Percentiles rank a stretch among this genome's conserved stretches.
Conservation (phyloP, 1,140 invertebrate genomes). For the Ylistrum balloti region DNA sequence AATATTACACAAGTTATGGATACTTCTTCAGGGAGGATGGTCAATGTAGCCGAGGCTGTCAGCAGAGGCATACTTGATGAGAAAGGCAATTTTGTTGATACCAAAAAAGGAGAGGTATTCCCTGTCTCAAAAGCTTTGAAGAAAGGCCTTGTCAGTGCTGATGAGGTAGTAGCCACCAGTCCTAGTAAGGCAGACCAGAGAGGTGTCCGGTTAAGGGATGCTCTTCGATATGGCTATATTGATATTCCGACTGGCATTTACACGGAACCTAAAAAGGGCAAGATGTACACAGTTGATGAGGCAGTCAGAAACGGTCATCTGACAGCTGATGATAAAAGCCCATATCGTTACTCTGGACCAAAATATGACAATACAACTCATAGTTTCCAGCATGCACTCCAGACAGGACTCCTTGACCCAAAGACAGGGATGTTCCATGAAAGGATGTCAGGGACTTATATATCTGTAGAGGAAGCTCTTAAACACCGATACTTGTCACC, state of each 20-base stretch:
- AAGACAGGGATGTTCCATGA: slow-evolving; percentile 86
- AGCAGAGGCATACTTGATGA: slow-evolving; percentile 79
- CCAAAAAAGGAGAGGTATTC: slow-evolving; percentile 89
- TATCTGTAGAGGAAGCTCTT: slow-evolving; percentile 89
- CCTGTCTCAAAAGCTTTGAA: slow-evolving; percentile 90
- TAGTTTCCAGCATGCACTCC: slow-evolving; percentile 75
- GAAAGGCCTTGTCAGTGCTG: slow-evolving; percentile 90
- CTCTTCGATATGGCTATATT: slow-evolving; percentile 90
- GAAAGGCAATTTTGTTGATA: slow-evolving; percentile 86
- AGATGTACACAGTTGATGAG: slow-evolving; percentile 88
- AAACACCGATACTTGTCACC: slow-evolving; percentile 74
- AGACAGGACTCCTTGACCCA: slow-evolving; percentile 73
- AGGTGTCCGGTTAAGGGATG: slow-evolving; percentile 90
- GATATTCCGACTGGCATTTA: slow-evolving; percentile 90
- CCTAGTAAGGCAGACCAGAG: slow-evolving; percentile 43
- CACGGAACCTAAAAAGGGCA: slow-evolving; percentile 89
- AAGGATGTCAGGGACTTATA: slow-evolving; percentile 89
- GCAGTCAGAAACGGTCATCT: slow-evolving; percentile 89
- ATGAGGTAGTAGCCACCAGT: slow-evolving; percentile 70
- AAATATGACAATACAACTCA: slow-evolving; percentile 66
- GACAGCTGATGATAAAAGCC: slow-evolving; percentile 88
- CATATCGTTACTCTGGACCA: slow-evolving; percentile 73
- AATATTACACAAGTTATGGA: slow-evolving; percentile 91
- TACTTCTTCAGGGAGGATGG: slow-evolving; percentile 84
- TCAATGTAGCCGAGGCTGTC: slow-evolving; percentile 78